Percentiles rank a stretch among this genome's conserved stretches.
phyloP scores from a whole-genome alignment of 2,888 invertebrate genomes.

The Andricus quercusramuli region DNA sequence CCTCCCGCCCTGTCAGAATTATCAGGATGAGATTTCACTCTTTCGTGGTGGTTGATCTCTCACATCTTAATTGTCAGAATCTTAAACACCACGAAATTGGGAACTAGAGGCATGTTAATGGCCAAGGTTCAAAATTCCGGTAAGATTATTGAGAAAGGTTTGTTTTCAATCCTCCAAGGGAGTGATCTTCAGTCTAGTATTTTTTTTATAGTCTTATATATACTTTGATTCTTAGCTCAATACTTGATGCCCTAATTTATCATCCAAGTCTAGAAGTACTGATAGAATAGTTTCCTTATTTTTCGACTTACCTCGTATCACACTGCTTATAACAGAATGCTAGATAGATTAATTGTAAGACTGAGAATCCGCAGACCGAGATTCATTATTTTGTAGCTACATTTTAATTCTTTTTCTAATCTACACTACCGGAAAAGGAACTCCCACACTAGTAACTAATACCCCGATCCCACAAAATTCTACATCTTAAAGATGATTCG shows the following conservation, averaged over 20 bases:
- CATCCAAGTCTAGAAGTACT: neutral
- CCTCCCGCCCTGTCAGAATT: neutral
- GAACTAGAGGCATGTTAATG: neutral
- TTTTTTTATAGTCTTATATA: neutral
- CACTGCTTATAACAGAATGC: neutral
- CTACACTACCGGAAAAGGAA: neutral
- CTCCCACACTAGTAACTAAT: neutral
- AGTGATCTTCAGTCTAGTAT: neutral
- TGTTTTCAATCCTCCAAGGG: neutral
- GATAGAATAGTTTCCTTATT: neutral
- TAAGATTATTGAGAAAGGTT: conserved; percentile 28
- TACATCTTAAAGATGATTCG: neutral
- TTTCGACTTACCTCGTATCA: neutral
- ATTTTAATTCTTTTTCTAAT: neutral
- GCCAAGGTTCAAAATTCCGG: neutral
- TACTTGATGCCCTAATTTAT: neutral
- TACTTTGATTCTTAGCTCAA: neutral
- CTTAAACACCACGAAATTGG: conserved; percentile 6
- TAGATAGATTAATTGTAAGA: too few species aligned
- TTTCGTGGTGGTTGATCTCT: neutral
- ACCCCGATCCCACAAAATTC: neutral
- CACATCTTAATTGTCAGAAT: neutral
- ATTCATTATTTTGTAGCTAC: neutral
- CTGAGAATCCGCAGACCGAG: too few species aligned
- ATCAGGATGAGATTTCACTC: neutral